Percentiles rank a stretch among this genome's conserved stretches.
Evolutionary conservation across 2,113 vertebrate species (phyloP).

Genomic region (Otocyon megalotis): DNA sequence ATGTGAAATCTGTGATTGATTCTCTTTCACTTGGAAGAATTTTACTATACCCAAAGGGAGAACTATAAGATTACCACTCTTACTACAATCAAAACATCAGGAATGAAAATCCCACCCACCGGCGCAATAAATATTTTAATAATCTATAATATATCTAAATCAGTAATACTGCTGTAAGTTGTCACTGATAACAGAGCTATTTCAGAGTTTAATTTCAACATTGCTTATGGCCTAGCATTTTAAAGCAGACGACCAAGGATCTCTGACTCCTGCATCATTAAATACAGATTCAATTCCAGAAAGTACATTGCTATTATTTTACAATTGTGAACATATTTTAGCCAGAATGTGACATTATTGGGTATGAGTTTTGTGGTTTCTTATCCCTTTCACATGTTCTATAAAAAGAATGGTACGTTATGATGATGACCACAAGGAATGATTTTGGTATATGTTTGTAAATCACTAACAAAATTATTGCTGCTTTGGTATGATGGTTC

Average conservation of each 20-base stretch:
- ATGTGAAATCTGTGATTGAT: conserved; percentile 59
- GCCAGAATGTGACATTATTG: not conserved
- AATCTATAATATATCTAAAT: conserved; percentile 46
- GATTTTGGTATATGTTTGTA: not conserved
- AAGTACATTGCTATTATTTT: conserved; percentile 44
- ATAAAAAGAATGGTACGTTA: not conserved
- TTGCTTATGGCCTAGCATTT: conserved; percentile 48
- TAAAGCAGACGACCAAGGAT: conserved; percentile 56
- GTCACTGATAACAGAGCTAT: conserved; percentile 58
- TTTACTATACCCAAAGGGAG: conserved; percentile 60
- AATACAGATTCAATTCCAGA: conserved; percentile 56
- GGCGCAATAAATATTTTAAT: conserved; percentile 73
- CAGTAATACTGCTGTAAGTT: conserved; percentile 29
- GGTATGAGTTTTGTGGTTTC: conserved; percentile 17
- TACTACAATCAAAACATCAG: conserved; percentile 66
- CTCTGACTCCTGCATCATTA: not conserved
- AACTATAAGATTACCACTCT: conserved; percentile 50
- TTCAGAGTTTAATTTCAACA: conserved; percentile 72
- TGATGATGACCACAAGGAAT: not conserved
- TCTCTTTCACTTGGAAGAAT: conserved; percentile 55
- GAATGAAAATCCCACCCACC: conserved; percentile 64
- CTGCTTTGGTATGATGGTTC: not conserved
- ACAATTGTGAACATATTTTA: conserved; percentile 46
- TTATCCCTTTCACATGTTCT: not conserved
- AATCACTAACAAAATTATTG: not conserved